phyloP scores from a whole-genome alignment of 2,797 vertebrate species.

The Delichon dasypus region DNA sequence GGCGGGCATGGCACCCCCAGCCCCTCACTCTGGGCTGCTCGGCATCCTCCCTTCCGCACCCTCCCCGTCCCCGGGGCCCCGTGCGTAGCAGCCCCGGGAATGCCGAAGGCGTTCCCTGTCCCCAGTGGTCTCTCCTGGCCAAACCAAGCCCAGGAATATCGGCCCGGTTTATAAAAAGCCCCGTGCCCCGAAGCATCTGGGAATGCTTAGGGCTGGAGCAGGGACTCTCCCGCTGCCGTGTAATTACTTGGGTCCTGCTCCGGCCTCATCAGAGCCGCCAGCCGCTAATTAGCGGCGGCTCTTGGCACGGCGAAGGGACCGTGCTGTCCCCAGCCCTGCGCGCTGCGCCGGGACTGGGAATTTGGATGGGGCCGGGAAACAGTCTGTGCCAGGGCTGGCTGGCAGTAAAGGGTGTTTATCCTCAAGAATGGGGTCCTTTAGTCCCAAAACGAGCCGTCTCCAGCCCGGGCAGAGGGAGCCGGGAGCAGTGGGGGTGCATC shows the following conservation, averaged over 20 bases:
- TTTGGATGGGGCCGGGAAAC: background rate
- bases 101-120: background rate
- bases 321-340: background rate
- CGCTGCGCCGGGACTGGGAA: rapidly evolving
- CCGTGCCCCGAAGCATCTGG: background rate
- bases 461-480: background rate
- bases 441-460: rapidly evolving
- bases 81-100: background rate
- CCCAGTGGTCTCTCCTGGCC: background rate
- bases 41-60: background rate
- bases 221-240: background rate
- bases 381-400: background rate
- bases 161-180: conserved; percentile 15
- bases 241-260: conserved; percentile 33
- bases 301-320: background rate
- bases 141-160: background rate
- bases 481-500: rapidly evolving
- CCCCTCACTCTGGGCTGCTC: rapidly evolving
- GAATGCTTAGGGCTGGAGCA: background rate
- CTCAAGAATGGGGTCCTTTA: background rate
- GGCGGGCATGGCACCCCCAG: rapidly evolving
- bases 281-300: background rate
- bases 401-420: background rate
- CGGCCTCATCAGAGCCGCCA: background rate
- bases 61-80: rapidly evolving